Evolutionary conservation across 2,113 vertebrate species (phyloP).

Genomic region (Hippocampus mohnikei): DNA sequence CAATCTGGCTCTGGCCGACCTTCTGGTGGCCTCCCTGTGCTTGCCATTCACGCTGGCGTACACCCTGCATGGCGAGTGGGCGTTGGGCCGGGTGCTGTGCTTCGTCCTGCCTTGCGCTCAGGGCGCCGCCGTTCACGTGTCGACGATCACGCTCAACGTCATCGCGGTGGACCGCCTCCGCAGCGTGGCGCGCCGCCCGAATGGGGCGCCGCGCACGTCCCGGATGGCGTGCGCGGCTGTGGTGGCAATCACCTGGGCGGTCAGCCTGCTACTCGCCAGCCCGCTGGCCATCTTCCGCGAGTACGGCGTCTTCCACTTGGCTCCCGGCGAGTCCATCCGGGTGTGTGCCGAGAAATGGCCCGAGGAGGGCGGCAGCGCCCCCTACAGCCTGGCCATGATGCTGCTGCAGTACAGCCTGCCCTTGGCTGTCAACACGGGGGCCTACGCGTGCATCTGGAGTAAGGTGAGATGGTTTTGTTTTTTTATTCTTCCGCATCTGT

Average conservation of each 20-base stretch:
- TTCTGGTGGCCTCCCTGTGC: conserved; percentile 87
- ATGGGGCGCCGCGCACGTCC: conserved; percentile 81
- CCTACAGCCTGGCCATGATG: conserved; percentile 87
- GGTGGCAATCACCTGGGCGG: conserved; percentile 82
- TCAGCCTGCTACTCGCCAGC: conserved; percentile 85
- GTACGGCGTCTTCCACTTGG: conserved; percentile 79
- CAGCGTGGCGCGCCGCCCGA: conserved; percentile 85
- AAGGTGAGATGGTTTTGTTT: background rate
- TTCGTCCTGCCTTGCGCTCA: conserved; percentile 89
- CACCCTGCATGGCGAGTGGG: conserved; percentile 86
- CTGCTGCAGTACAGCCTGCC: conserved; percentile 86
- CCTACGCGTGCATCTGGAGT: conserved; percentile 78
- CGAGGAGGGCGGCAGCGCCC: conserved; percentile 71
- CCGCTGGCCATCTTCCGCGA: conserved; percentile 93
- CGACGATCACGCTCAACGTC: conserved; percentile 87
- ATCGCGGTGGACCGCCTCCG: conserved; percentile 90
- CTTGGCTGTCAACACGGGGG: conserved; percentile 82
- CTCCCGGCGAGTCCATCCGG: conserved; percentile 78
- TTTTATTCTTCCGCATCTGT: too few relatives aligned
- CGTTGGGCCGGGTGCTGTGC: conserved; percentile 83
- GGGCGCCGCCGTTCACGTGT: conserved; percentile 88
- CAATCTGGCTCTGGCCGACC: conserved; percentile 87
- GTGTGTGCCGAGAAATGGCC: conserved; percentile 90
- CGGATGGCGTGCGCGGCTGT: conserved; percentile 82
- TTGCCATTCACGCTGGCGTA: conserved; percentile 89